Conservation (phyloP, 2,888 invertebrate species). For the Therioaphis trifolii region DNA sequence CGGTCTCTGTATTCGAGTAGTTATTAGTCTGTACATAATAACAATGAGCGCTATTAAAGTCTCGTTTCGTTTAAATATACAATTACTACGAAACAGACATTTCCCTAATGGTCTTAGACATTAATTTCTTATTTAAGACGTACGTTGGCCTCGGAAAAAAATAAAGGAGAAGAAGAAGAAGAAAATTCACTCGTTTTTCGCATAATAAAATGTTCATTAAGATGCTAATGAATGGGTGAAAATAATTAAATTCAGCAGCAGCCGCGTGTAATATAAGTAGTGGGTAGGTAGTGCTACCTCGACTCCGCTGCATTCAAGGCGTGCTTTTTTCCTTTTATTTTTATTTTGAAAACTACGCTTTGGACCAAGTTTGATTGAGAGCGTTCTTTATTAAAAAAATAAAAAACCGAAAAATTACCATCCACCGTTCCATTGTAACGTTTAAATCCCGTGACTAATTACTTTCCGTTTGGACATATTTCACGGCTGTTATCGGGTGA, state of each 20-base stretch:
- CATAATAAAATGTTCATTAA: constrained; percentile 55
- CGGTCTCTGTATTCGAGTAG: not conserved
- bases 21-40: constrained; percentile 29
- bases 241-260: constrained; percentile 47
- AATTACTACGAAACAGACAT: constrained; percentile 44
- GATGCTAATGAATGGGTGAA: constrained; percentile 52
- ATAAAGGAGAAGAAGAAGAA: not conserved
- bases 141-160: not conserved
- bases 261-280: not conserved
- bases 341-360: not conserved
- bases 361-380: not conserved
- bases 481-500: not conserved
- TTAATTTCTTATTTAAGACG: constrained; percentile 52
- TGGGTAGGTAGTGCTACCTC: not conserved
- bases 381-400: not conserved
- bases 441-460: not conserved
- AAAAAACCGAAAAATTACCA: not conserved
- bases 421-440: not conserved
- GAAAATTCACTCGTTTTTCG: constrained; percentile 33
- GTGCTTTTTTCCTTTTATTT: not conserved
- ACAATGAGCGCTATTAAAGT: constrained; percentile 4
- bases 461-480: not conserved
- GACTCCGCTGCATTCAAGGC: not conserved
- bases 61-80: constrained; percentile 25
- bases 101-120: constrained; percentile 30